phyloP scores from a whole-genome alignment of 2,888 invertebrate species.

The Nasonia oneida region DNA sequence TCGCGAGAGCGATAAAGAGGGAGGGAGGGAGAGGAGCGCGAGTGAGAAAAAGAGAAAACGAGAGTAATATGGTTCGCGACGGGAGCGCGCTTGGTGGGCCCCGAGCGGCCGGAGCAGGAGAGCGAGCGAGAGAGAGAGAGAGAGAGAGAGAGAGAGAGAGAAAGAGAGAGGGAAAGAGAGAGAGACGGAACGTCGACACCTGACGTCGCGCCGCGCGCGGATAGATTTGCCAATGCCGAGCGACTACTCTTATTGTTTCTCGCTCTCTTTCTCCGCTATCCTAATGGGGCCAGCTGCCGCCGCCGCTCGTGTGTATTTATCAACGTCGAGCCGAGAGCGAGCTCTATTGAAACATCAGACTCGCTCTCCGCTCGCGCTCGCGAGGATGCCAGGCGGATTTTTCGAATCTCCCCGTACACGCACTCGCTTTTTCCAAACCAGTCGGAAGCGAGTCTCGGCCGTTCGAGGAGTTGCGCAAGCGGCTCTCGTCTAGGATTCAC shows the following conservation, averaged over 20 bases:
- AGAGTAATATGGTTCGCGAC: slow-evolving; percentile 53
- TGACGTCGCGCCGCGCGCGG: slow-evolving; percentile 46
- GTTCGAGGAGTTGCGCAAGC: too few relatives aligned
- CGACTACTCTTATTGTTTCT: slow-evolving; percentile 22
- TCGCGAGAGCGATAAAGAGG: slow-evolving; percentile 19
- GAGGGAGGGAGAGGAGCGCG: background rate
- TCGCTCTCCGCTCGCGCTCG: background rate
- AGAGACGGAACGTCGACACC: slow-evolving; percentile 36
- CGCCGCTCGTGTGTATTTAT: slow-evolving; percentile 37
- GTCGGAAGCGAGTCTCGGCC: too few relatives aligned
- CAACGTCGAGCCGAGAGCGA: slow-evolving; percentile 30
- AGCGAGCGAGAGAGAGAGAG: background rate
- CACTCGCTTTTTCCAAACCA: too few relatives aligned
- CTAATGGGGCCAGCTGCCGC: slow-evolving; percentile 19
- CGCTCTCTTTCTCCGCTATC: slow-evolving; percentile 15
- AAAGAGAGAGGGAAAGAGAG: background rate
- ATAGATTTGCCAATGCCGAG: slow-evolving; percentile 26
- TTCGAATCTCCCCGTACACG: too few relatives aligned
- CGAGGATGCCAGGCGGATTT: too few relatives aligned
- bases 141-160: background rate
- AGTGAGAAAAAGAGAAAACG: slow-evolving; percentile 55
- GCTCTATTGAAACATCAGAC: slow-evolving; percentile 46
- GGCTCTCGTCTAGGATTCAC: background rate
- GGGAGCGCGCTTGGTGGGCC: slow-evolving; percentile 54
- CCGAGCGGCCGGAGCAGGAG: background rate